A percentile compares a stretch with the other conserved stretches of the same genome.
phyloP scores from a whole-genome alignment of 2,888 invertebrate species.

The Iphiclides podalirius region DNA sequence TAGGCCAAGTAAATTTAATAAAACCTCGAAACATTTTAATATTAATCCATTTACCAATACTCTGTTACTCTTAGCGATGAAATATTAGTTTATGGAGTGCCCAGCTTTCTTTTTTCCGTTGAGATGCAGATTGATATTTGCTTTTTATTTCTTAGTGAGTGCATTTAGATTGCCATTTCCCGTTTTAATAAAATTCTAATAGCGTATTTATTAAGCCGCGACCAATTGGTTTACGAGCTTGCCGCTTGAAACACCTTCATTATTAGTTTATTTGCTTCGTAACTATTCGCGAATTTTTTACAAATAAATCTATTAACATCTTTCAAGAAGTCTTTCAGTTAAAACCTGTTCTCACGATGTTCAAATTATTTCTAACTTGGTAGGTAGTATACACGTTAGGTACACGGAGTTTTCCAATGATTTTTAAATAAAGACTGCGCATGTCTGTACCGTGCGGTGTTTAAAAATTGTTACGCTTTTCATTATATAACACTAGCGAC shows the following conservation, averaged over 20 bases:
- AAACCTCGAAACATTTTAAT: conserved; percentile 14
- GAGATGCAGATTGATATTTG: conserved; percentile 45
- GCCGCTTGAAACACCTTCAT: conserved; percentile 1
- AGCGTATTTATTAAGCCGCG: conserved; percentile 47
- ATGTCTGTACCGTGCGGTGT: too few relatives aligned
- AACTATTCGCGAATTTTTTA: not conserved
- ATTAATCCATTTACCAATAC: conserved; percentile 43
- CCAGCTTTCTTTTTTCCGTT: conserved; percentile 41
- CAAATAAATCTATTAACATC: not conserved
- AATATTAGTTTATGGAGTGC: conserved; percentile 60
- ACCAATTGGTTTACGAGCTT: conserved; percentile 12
- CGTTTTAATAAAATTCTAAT: conserved; percentile 56
- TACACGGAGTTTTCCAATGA: too few relatives aligned
- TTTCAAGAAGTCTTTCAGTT: too few relatives aligned
- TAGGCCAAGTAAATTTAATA: not conserved
- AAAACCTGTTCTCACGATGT: too few relatives aligned
- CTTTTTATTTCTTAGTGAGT: conserved; percentile 49
- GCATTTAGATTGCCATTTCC: conserved; percentile 65
- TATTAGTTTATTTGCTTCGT: conserved; percentile 8
- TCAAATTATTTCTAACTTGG: too few relatives aligned
- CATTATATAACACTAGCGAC: too few relatives aligned
- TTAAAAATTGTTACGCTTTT: too few relatives aligned
- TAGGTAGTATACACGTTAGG: too few relatives aligned
- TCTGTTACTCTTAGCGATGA: conserved; percentile 38
- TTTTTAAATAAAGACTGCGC: too few relatives aligned